Evolutionary conservation across 2,888 invertebrate species (phyloP).

Genomic region (Siphlonurus alternatus): DNA sequence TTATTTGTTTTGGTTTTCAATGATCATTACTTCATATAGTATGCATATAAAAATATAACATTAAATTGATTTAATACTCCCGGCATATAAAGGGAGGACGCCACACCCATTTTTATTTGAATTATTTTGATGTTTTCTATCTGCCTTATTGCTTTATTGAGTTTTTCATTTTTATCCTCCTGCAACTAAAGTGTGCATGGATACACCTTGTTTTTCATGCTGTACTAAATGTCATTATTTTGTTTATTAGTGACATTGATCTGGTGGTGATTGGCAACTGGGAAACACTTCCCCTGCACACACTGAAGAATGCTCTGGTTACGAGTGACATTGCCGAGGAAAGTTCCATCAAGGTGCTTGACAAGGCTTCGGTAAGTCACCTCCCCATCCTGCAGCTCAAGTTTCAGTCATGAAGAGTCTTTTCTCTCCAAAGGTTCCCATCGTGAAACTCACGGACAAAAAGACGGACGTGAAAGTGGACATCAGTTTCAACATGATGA

Average conservation of each 20-base stretch:
- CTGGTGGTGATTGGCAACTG: conserved; percentile 46
- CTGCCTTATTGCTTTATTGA: too few species aligned
- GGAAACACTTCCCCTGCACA: conserved; percentile 61
- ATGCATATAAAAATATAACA: too few species aligned
- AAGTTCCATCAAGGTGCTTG: conserved; percentile 83
- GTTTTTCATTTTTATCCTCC: too few species aligned
- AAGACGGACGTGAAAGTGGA: conserved; percentile 84
- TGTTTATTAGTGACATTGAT: conserved; percentile 56
- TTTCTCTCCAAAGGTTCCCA: conserved; percentile 51
- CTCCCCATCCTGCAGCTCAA: background rate
- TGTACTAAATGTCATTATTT: too few species aligned
- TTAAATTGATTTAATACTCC: too few species aligned
- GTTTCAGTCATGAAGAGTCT: conserved; percentile 3
- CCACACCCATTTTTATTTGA: too few species aligned
- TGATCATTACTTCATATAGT: too few species aligned
- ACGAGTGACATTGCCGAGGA: conserved; percentile 80
- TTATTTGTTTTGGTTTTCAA: too few species aligned
- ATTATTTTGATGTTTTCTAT: too few species aligned
- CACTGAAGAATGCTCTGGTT: conserved; percentile 77
- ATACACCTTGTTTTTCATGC: too few species aligned
- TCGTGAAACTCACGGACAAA: conserved; percentile 88
- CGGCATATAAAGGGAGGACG: too few species aligned
- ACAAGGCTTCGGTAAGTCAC: conserved; percentile 73
- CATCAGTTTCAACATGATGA: conserved; percentile 98
- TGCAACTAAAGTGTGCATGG: too few species aligned